Conservation (phyloP, 2,797 vertebrate genomes). For the Mormyrops attenuatus region DNA sequence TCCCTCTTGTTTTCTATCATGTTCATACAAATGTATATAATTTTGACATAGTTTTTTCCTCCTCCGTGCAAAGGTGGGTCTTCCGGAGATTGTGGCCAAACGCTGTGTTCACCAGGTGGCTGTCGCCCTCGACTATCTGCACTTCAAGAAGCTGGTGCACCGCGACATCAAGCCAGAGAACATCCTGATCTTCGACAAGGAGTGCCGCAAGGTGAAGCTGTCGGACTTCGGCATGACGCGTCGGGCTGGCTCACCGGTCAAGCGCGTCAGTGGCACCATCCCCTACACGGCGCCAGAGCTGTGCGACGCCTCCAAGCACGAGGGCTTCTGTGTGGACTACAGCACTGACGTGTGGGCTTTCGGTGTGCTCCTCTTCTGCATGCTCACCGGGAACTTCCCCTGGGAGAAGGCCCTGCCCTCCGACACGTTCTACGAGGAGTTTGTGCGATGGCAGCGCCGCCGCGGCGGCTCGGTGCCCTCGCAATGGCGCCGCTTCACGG, state of each 20-base stretch:
- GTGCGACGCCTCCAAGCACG: slow-evolving; percentile 68
- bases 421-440: slow-evolving; percentile 77
- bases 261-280: slow-evolving; percentile 76
- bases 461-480: slow-evolving; percentile 61
- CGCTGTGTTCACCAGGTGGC: slow-evolving; percentile 77
- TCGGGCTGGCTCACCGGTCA: slow-evolving; percentile 70
- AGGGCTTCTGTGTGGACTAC: slow-evolving; percentile 74
- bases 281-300: slow-evolving; percentile 78
- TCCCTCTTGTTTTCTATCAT: not conserved
- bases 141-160: slow-evolving; percentile 75
- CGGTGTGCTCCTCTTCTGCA: slow-evolving; percentile 77
- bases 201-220: slow-evolving; percentile 76
- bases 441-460: slow-evolving; percentile 73
- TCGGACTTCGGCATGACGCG: slow-evolving; percentile 80
- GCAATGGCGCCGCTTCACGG: slow-evolving; percentile 75
- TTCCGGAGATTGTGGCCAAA: slow-evolving; percentile 70
- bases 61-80: slow-evolving; percentile 59
- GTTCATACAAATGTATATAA: not conserved
- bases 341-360: slow-evolving; percentile 80
- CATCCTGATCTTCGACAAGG: slow-evolving; percentile 76
- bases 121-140: slow-evolving; percentile 73
- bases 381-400: slow-evolving; percentile 79
- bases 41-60: not conserved
- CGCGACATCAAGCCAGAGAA: slow-evolving; percentile 79
- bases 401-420: slow-evolving; percentile 76